Conservation (phyloP, 2,797 vertebrate species). For the Enteromius mattozi region DNA sequence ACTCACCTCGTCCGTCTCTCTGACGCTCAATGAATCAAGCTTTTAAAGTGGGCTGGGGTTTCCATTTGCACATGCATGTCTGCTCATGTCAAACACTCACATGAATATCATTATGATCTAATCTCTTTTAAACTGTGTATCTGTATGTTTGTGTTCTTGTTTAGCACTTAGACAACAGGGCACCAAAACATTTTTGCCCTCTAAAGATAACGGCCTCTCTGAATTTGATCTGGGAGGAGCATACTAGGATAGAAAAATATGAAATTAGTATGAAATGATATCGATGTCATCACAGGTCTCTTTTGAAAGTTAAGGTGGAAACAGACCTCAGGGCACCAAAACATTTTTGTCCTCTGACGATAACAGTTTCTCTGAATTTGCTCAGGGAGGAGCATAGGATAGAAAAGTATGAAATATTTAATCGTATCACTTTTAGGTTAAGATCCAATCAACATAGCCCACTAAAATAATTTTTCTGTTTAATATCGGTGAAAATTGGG, state of each 20-base stretch:
- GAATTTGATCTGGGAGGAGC: too few species aligned
- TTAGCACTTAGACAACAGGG: background rate
- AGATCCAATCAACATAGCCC: background rate
- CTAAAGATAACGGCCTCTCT: too few species aligned
- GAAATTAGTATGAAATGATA: background rate
- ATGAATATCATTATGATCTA: constrained; percentile 20
- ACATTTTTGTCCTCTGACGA: background rate
- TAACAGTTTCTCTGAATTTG: background rate
- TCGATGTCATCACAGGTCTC: background rate
- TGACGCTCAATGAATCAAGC: constrained; percentile 51
- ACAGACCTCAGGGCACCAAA: background rate
- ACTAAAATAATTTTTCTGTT: background rate
- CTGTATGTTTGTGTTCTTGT: background rate
- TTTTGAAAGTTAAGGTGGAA: background rate
- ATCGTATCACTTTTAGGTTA: background rate
- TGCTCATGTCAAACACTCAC: constrained; percentile 1
- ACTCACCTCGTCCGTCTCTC: constrained; percentile 56
- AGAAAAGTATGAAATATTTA: background rate
- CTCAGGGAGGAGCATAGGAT: background rate
- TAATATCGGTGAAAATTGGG: background rate
- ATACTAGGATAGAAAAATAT: too few species aligned
- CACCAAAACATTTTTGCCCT: too few species aligned
- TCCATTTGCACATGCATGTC: constrained; percentile 10
- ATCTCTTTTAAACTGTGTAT: background rate
- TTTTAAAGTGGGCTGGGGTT: constrained; percentile 41